These are phyloP conservation scores for Semaprochilodus insignis DNA, from an alignment of 2,797 vertebrate genomes.

Conservation along the genomic window DNA sequence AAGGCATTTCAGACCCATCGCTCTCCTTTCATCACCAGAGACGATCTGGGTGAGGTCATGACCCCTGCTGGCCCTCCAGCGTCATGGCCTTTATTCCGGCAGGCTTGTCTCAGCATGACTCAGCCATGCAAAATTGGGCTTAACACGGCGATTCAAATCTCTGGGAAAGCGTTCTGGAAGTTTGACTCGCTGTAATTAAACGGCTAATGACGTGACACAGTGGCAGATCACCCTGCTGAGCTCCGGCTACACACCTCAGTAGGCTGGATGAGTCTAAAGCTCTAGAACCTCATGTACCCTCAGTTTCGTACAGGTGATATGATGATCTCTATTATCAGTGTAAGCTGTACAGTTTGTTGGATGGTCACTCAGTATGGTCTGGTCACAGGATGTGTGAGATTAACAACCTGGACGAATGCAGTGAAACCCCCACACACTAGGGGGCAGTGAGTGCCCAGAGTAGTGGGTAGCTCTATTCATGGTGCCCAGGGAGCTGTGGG, in stretches of 20 bases:
- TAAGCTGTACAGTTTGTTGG: no score
- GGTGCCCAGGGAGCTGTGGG: no score
- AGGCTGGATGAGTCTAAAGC: no score
- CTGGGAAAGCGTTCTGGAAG: neutral
- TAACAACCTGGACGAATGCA: no score
- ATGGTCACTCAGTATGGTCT: no score
- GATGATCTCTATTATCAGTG: no score
- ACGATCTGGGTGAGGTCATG: neutral
- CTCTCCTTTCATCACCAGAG: neutral
- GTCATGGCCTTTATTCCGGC: neutral
- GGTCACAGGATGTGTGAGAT: no score
- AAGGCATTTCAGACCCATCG: neutral
- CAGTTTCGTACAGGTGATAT: no score
- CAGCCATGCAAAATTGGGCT: neutral
- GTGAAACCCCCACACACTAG: no score
- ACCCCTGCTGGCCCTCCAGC: neutral
- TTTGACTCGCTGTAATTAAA: neutral
- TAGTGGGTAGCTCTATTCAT: no score
- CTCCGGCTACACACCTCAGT: neutral
- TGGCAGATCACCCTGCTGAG: neutral
- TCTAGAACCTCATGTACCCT: no score
- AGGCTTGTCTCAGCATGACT: neutral
- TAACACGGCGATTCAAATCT: constrained; percentile 9
- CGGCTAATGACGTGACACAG: neutral
- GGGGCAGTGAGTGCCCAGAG: no score